A percentile compares a stretch with the other conserved stretches of the same genome.
phyloP scores from a whole-genome alignment of 2,888 invertebrate species.

The Loripinus fragilis region DNA sequence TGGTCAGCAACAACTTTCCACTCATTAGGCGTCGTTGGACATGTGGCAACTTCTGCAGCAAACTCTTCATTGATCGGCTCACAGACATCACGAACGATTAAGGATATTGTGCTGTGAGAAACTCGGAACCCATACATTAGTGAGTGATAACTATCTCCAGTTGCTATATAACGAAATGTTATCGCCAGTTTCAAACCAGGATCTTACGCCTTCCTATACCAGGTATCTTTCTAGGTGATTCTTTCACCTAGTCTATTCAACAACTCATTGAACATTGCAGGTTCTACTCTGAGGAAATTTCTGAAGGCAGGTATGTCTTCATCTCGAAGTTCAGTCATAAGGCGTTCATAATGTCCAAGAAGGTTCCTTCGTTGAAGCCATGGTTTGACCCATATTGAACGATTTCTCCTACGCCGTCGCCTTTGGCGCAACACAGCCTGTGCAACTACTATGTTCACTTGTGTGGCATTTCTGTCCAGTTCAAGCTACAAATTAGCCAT shows the following conservation, averaged over 20 bases:
- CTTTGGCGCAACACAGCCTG: too few species aligned
- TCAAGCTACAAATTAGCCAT: too few species aligned
- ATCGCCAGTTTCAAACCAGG: slow-evolving; percentile 27
- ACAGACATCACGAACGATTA: slow-evolving; percentile 1
- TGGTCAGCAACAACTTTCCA: slow-evolving; percentile 26
- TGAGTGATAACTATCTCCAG: slow-evolving; percentile 18
- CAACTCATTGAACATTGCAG: too few species aligned
- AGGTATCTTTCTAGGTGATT: slow-evolving; percentile 21
- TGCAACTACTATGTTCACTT: too few species aligned
- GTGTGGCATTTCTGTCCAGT: too few species aligned
- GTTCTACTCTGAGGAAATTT: too few species aligned
- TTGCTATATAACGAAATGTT: slow-evolving; percentile 21
- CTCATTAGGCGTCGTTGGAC: slow-evolving; percentile 28
- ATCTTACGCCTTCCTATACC: slow-evolving; percentile 17
- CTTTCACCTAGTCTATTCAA: too few species aligned
- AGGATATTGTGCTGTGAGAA: slow-evolving; percentile 15
- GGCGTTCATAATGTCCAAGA: slow-evolving; percentile 22
- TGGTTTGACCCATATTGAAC: too few species aligned
- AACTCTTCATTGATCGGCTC: slow-evolving; percentile 31
- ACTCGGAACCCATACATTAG: slow-evolving; percentile 21
- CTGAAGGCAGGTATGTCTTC: too few species aligned
- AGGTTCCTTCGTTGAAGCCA: slow-evolving; percentile 8
- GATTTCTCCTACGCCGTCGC: too few species aligned
- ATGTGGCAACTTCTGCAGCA: slow-evolving; percentile 34
- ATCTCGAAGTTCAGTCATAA: too few species aligned